Percentiles rank a stretch among this genome's conserved stretches.
Evolutionary conservation across 2,113 vertebrate species (phyloP).

Genomic region (Meles meles): DNA sequence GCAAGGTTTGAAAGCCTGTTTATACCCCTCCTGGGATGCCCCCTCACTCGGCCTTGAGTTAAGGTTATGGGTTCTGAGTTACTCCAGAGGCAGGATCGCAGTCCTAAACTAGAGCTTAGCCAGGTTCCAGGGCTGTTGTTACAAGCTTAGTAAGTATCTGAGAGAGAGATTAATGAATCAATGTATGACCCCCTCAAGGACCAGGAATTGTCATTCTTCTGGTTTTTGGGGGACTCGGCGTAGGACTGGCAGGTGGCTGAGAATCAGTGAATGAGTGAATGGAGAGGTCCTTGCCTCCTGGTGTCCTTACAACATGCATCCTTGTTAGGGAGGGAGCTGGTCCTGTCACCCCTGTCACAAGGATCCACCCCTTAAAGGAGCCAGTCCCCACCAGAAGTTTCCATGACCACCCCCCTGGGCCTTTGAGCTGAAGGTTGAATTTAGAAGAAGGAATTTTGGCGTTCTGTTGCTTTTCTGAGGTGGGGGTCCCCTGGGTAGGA

Average conservation of each 20-base stretch:
- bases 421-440: not conserved
- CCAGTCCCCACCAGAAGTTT: accelerated
- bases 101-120: not conserved
- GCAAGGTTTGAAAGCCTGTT: not conserved
- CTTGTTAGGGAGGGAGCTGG: not conserved
- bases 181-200: no score
- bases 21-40: not conserved
- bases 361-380: not conserved
- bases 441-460: not conserved
- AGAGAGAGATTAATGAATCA: not conserved
- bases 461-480: not conserved
- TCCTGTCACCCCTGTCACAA: accelerated
- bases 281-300: not conserved
- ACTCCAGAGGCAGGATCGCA: not conserved
- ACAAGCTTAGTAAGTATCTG: no score
- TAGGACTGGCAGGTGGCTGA: not conserved
- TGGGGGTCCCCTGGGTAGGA: no score
- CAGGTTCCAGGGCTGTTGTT: not conserved
- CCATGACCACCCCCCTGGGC: not conserved
- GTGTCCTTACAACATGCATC: no score
- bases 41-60: not conserved
- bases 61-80: not conserved
- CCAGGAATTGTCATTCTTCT: not conserved
- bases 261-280: no score
- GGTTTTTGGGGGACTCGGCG: no score